Evolutionary conservation across 2,797 vertebrate species (phyloP).

Genomic region (Prunella strophiata): DNA sequence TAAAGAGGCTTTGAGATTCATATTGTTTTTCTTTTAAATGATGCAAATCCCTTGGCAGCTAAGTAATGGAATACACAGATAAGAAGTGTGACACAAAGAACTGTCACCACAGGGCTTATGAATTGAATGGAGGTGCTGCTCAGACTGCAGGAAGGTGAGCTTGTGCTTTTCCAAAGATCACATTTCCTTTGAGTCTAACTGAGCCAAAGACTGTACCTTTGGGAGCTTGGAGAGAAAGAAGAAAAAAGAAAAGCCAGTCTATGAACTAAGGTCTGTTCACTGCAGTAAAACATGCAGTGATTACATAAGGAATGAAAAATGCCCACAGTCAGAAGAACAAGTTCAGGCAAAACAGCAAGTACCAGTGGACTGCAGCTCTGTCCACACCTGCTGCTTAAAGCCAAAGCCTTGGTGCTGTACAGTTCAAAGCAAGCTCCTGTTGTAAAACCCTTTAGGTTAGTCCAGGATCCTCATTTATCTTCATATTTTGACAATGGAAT

Average conservation of each 20-base stretch:
- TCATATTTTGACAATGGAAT: neutral
- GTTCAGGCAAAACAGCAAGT: neutral
- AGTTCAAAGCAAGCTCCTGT: neutral
- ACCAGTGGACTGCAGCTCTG: neutral
- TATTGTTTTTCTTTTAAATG: conserved; percentile 56
- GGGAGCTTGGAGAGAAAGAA: neutral
- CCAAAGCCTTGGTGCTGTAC: accelerated
- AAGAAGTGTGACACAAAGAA: conserved; percentile 48
- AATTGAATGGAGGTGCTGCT: conserved; percentile 41
- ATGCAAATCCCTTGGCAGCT: conserved; percentile 42
- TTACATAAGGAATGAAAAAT: neutral
- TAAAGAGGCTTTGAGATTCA: conserved; percentile 32
- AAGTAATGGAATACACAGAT: conserved; percentile 31
- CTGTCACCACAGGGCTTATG: conserved; percentile 33
- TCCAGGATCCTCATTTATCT: neutral
- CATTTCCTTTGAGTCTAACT: conserved; percentile 12
- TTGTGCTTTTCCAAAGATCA: neutral
- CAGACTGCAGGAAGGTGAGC: conserved; percentile 51
- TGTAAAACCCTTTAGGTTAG: neutral
- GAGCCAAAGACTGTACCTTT: neutral
- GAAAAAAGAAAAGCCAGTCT: neutral
- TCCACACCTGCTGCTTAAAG: neutral
- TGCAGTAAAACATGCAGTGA: neutral
- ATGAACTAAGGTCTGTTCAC: neutral
- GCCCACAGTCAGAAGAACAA: neutral